A percentile compares a stretch with the other conserved stretches of the same genome.
phyloP scores from a whole-genome alignment of 2,113 vertebrate genomes.

The Phyllostomus discolor region DNA sequence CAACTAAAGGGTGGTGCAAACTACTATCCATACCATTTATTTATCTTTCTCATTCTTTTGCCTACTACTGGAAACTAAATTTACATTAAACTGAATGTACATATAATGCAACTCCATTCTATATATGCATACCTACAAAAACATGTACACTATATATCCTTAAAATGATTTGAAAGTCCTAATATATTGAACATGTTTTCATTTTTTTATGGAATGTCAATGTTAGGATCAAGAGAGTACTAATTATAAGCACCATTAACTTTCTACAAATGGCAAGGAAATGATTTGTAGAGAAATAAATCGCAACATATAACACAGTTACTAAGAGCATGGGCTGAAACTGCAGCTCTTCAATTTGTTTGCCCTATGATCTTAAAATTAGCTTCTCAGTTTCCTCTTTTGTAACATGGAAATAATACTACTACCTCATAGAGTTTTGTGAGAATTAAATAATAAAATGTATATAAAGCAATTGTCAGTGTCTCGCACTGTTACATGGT shows the following conservation, averaged over 20 bases:
- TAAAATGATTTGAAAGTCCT: slow-evolving; percentile 19
- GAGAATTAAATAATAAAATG: neutral
- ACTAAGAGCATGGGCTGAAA: neutral
- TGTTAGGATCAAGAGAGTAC: neutral
- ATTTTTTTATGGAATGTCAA: neutral
- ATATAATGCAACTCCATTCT: neutral
- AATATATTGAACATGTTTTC: neutral
- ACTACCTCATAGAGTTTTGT: neutral
- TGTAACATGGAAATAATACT: neutral
- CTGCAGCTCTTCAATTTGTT: neutral
- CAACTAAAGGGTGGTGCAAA: neutral
- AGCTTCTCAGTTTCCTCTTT: neutral
- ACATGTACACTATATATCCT: neutral
- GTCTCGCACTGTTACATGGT: neutral
- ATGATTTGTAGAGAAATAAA: slow-evolving; percentile 13
- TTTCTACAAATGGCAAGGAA: neutral
- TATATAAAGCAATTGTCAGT: neutral
- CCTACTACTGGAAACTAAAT: neutral
- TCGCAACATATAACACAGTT: neutral
- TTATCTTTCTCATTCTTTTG: neutral
- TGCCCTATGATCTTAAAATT: neutral
- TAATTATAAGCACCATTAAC: neutral
- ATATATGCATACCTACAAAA: neutral
- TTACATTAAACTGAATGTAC: slow-evolving; percentile 9
- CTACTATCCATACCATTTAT: neutral